Evolutionary conservation across 2,797 vertebrate species (phyloP), one percentile per base, ranked within the genome.

Genomic region (Taenioides sp.): DNA sequence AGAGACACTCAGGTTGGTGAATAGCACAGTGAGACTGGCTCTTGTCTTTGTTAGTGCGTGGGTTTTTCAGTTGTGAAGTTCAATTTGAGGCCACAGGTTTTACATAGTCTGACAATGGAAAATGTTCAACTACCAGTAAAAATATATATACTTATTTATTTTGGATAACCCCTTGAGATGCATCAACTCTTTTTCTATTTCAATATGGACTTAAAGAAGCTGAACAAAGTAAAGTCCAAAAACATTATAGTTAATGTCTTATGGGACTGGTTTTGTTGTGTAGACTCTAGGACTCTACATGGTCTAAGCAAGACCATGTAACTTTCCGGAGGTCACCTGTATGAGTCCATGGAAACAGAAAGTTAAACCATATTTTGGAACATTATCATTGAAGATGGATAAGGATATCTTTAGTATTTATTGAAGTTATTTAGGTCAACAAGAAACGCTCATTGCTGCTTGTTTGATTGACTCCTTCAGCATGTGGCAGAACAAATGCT

Each of bases 401-500:
- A 34, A 34, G 31, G 5, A 37, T 9, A 37, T 37, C 34, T 37
- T 37, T 37, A 37, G 6, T 34, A 28, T 59, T 60, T 34, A 28
- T 59, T 60, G 0, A 61, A 61, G 59, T 61, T 34, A 61, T 61
- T 34, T 31, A 37, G 59, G 7, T 34, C 28, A 22, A 63, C 31
- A 11, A 37, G n/a, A 63, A 43, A n/a, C 16, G 6, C 25, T 18
- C 27, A 20, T 18, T 6, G 17, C 23, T 27, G 23, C 23, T 17
- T 3, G 1, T 7, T 54, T 52, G 12, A 70, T 60, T 34, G 3
- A 22, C 63, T 68, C 1, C 0, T 40, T 40, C 77, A 78, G 78
- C 77, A 85, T 70, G 77, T 81, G 69, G 66, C 43, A 67, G 57
- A 76, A 17, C 68, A 69, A 75, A 80, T 75, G 55, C 23, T 47